Conservation (phyloP, 2,888 invertebrate species). For the Diarsia mendica region DNA sequence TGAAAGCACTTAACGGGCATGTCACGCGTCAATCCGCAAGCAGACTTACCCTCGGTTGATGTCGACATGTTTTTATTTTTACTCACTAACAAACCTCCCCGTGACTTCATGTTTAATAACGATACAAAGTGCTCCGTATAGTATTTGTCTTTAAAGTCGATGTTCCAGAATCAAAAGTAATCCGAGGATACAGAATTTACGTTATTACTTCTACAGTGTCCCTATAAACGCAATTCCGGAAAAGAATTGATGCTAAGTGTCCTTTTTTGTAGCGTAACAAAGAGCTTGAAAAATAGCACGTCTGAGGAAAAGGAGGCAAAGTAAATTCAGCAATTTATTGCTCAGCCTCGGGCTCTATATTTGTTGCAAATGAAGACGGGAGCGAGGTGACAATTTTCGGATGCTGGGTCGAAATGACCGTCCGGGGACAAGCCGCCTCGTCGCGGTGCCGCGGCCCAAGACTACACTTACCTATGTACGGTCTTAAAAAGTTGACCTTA, state of each 20-base stretch:
- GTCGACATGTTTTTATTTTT: constrained; percentile 61
- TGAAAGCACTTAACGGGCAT: constrained; percentile 71
- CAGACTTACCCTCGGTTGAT: constrained; percentile 58
- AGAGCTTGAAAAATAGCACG: constrained; percentile 86
- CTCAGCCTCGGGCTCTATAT: constrained; percentile 83
- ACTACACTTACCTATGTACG: constrained; percentile 75
- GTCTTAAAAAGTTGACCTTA: constrained; percentile 60
- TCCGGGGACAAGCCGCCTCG: constrained; percentile 75
- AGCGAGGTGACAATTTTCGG: constrained; percentile 88
- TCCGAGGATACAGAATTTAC: constrained; percentile 35
- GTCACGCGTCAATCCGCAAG: constrained; percentile 70
- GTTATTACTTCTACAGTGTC: constrained; percentile 54
- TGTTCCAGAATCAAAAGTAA: constrained; percentile 10
- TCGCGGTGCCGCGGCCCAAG: constrained; percentile 72
- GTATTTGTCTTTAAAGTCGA: constrained; percentile 15
- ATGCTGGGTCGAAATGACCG: constrained; percentile 83
- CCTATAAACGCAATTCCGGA: constrained; percentile 73
- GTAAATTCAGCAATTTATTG: constrained; percentile 89
- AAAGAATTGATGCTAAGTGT: constrained; percentile 82
- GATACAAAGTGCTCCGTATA: neutral
- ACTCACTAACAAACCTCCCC: constrained; percentile 36
- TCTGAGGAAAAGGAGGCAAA: constrained; percentile 83
- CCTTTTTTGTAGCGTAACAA: constrained; percentile 83
- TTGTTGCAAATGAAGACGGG: constrained; percentile 89
- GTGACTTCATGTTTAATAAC: constrained; percentile 31